Base-by-base conservation (phyloP, 2,797 vertebrate species). In the Sandelia bainsii region DNA sequence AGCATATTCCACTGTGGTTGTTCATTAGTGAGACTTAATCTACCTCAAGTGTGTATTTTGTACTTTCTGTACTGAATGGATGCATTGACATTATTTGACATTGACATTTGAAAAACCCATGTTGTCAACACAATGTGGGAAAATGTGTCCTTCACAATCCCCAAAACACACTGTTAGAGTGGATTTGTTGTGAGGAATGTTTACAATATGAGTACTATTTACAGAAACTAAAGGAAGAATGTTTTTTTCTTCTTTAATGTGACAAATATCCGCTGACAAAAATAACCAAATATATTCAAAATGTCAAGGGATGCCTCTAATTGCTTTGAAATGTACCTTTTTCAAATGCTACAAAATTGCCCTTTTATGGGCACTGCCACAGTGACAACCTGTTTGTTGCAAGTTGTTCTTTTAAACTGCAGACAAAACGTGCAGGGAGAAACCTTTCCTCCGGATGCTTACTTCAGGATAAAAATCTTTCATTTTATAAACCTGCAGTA, bases 401-500 rank as follows among this genome's bases (percentile, higher is more conserved):
- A 53, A 67, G 65, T 62, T 75, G 62, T 77, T 85, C 63, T 82
- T 42, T 84, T 75, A 80, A 82, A 83, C 83, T 53, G 56, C 75
- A 84, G 74, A 80, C 59, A 83, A 76, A 74, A 70, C 75, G 75
- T 9, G 72, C 64, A 46, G 60, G 50, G 69, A 71, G 67, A 69
- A 87, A 64, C 50, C 66, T 76, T 81, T 82, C 70, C 62, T 72
- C 63, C 69, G 69, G 66, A 71, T 83, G 85, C 86, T 73, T 77
- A 79, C 77, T 71, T 83, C 71, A 51, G 73, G 70, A 78, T 61
- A 81, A 68, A 70, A 66, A 52, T 20, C 67, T 79, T 81, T 82
- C 80, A 86, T 77, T 87, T 17, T 66, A 64, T 72, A 79, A 83
- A 87, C 65, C 81, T 73, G 83, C 68, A 42, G 51, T 22, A 84